phyloP scores from a whole-genome alignment of 2,888 invertebrate genomes.

The Panopea generosa region DNA sequence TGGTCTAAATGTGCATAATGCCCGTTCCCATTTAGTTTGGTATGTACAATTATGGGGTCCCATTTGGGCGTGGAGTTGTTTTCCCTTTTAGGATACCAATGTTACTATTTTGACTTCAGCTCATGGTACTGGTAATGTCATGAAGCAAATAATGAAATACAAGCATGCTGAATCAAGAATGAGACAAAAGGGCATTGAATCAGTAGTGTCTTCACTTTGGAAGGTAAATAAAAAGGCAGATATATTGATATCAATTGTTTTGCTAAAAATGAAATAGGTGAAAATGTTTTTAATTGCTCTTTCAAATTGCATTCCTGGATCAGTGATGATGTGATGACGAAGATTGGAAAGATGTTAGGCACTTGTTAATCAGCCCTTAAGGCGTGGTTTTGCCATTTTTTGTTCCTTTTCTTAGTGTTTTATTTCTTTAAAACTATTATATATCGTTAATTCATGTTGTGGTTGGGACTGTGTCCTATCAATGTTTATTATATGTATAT shows the following conservation, averaged over 20 bases:
- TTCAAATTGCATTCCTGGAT: too few relatives aligned
- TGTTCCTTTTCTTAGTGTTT: too few relatives aligned
- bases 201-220: background rate
- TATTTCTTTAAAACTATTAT: too few relatives aligned
- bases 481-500: too few relatives aligned
- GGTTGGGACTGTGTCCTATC: too few relatives aligned
- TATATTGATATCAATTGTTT: background rate
- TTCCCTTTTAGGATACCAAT: background rate
- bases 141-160: background rate
- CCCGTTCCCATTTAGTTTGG: constrained; percentile 24
- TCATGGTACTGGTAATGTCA: constrained; percentile 5
- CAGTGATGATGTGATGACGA: too few relatives aligned
- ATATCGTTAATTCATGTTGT: too few relatives aligned
- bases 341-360: too few relatives aligned
- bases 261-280: background rate
- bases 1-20: constrained; percentile 57
- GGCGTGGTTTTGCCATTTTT: too few relatives aligned
- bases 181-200: background rate
- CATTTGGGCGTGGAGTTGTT: background rate
- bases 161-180: background rate
- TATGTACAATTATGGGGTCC: constrained; percentile 28
- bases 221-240: background rate
- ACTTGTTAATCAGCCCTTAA: too few relatives aligned
- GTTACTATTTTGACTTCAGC: background rate
- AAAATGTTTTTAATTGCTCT: background rate